Base-by-base conservation (phyloP, 2,888 invertebrate species). In the Aleiodes alternator region DNA sequence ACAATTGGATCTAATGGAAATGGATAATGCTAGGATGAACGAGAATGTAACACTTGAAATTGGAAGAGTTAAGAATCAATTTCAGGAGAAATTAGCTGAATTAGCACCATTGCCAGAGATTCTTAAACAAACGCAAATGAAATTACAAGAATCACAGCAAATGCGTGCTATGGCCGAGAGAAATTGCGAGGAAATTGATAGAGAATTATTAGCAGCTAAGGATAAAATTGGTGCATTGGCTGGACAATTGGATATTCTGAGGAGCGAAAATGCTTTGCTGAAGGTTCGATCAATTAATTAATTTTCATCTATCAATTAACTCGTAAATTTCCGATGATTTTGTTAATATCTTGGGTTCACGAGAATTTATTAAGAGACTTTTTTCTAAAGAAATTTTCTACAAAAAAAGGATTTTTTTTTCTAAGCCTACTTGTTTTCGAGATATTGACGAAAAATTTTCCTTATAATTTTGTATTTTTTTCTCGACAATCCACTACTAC, bases 1-100 rank as follows among this genome's bases (percentile, higher is more conserved):
- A 0, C 94, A 94, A 83, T 92, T 94, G 84, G 94, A 94, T 78
- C 90, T 93, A 84, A 93, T 94, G 93, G 94, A 94, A 82, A 92
- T 94, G 91, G 94, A 94, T 82, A 94, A 94, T 82, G 92, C 92
- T 23, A 90, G 94, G 66, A 93, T 94, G 84, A 93, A 93, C 80
- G 94, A 94, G 82, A 94, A 94, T 85, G 93, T 94, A 56, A 93
- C 93, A 81, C 87, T 93, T 14, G 95, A 94, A 88, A 94, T 94
- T 76, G 93, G 94, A 81, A 90, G 92, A 78, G 93, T 94, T 9
- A 94, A 90, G 91, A 91, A 90, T 82, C 92, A 94, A 86, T 94
- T 94, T 89, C 94, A 94, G 91, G 94, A 94, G 83, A 94, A 94
- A 86, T 88, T 94, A 29, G 93, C 93, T 75, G 94, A 94, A 87